Conservation (phyloP, 2,888 invertebrate species). For the Hetaerina titia region DNA sequence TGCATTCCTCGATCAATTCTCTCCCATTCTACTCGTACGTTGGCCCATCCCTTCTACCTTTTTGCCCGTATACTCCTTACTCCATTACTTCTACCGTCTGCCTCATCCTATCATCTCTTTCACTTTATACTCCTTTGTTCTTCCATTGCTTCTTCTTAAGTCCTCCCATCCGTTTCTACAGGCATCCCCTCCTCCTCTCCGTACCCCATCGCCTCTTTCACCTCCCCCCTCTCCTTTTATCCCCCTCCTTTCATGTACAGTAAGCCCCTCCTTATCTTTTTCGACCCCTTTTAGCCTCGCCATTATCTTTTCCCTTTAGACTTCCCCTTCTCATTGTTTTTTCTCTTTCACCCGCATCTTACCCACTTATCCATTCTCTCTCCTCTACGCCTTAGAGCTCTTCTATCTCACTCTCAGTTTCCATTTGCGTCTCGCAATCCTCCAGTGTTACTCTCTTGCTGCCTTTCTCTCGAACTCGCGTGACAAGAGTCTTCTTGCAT, state of each 20-base stretch:
- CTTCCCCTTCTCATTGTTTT: background rate
- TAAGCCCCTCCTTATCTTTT: background rate
- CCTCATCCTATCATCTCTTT: background rate
- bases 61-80: background rate
- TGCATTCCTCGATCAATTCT: background rate
- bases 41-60: background rate
- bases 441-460: too few species aligned
- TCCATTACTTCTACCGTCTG: background rate
- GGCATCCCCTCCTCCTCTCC: background rate
- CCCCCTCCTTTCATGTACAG: background rate
- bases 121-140: constrained; percentile 24
- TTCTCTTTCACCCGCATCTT: background rate
- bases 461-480: too few species aligned
- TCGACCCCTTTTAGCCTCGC: background rate
- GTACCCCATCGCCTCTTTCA: background rate
- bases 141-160: constrained; percentile 18
- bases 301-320: background rate
- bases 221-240: background rate
- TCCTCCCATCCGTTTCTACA: background rate
- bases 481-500: too few species aligned
- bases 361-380: background rate
- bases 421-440: background rate
- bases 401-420: background rate
- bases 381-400: background rate
- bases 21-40: background rate